Evolutionary conservation across 2,113 vertebrate genomes (phyloP).

Genomic region (Campylomormyrus tamandua): DNA sequence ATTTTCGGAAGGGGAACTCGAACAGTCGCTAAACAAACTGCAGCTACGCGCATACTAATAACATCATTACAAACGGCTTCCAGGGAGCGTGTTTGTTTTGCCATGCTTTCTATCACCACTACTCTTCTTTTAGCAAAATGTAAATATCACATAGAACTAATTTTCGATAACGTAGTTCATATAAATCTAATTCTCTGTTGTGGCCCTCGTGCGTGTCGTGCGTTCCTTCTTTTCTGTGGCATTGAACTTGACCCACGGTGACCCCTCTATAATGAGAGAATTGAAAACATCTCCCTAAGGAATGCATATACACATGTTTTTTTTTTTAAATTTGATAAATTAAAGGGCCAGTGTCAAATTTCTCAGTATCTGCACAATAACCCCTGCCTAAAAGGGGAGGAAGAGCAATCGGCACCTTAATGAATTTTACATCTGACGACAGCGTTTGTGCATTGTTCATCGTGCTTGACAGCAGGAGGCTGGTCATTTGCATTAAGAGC

Average conservation of each 20-base stretch:
- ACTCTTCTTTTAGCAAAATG: constrained; percentile 52
- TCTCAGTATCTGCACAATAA: constrained; percentile 54
- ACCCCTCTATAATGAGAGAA: constrained; percentile 97
- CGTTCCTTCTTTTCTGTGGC: constrained; percentile 84
- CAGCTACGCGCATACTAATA: constrained; percentile 89
- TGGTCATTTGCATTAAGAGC: neutral
- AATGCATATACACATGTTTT: constrained; percentile 84
- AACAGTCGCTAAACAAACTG: constrained; percentile 79
- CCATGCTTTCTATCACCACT: constrained; percentile 73
- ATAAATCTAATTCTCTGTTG: constrained; percentile 67
- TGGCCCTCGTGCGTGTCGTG: constrained; percentile 64
- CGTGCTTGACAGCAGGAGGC: neutral
- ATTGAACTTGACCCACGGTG: constrained; percentile 94
- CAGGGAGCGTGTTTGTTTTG: constrained; percentile 83
- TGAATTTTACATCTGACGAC: constrained; percentile 18
- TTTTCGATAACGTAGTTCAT: constrained; percentile 85
- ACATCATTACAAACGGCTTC: constrained; percentile 80
- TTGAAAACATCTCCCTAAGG: constrained; percentile 99
- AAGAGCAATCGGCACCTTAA: neutral
- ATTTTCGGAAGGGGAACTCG: constrained; percentile 41
- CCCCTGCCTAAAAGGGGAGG: constrained; percentile 24
- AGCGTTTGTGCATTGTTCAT: neutral
- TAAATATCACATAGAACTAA: constrained; percentile 86
- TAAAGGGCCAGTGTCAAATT: constrained; percentile 75
- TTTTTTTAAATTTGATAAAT: constrained; percentile 70